Evolutionary conservation across 2,888 invertebrate genomes (phyloP).

Genomic region (Brenthis daphne): DNA sequence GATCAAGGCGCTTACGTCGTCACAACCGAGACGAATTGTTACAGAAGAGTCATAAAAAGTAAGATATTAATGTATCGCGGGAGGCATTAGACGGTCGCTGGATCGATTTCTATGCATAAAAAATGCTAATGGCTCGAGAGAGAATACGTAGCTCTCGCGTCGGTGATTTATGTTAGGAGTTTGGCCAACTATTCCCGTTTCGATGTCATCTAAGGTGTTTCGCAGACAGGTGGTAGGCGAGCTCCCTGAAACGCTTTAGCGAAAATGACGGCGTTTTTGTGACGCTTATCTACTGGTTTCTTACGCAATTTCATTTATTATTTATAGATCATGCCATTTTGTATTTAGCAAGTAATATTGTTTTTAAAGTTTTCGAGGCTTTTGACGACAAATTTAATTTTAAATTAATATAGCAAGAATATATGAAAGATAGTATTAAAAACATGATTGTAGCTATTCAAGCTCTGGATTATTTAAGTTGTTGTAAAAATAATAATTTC

Average conservation of each 20-base stretch:
- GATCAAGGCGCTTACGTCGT: slow-evolving; percentile 48
- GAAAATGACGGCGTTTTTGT: slow-evolving; percentile 34
- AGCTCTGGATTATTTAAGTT: too few relatives aligned
- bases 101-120: slow-evolving; percentile 83
- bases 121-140: slow-evolving; percentile 78
- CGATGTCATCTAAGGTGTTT: slow-evolving; percentile 54
- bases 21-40: slow-evolving; percentile 66
- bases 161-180: slow-evolving; percentile 74
- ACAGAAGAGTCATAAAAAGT: slow-evolving; percentile 81
- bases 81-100: slow-evolving; percentile 78
- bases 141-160: slow-evolving; percentile 66
- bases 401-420: too few relatives aligned
- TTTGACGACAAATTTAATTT: too few relatives aligned
- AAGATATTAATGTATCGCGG: slow-evolving; percentile 83
- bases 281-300: slow-evolving; percentile 16
- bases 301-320: slow-evolving; percentile 18
- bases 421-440: too few relatives aligned
- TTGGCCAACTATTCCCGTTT: slow-evolving; percentile 63
- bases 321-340: slow-evolving; percentile 1
- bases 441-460: too few relatives aligned
- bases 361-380: background rate
- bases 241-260: slow-evolving; percentile 30
- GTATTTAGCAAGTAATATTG: background rate
- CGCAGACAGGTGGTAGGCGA: slow-evolving; percentile 57
- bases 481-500: too few relatives aligned